phyloP scores from a whole-genome alignment of 2,797 vertebrate genomes.

The Sebastes matsubarae region DNA sequence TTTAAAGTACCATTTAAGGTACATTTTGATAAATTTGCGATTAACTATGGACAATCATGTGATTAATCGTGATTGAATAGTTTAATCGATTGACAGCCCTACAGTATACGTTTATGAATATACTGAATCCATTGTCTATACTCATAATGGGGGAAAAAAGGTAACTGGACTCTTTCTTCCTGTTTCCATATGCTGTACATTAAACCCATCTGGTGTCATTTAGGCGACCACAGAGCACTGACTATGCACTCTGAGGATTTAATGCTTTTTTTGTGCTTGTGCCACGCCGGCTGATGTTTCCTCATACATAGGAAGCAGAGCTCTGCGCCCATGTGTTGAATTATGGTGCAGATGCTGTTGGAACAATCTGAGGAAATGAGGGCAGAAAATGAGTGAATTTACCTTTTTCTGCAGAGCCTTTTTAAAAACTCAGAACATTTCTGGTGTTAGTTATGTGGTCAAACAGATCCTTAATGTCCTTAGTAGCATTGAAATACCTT shows the following conservation, averaged over 20 bases:
- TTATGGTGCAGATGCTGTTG: constrained; percentile 10
- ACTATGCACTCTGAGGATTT: constrained; percentile 13
- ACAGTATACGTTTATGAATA: not conserved
- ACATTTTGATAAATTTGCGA: rapidly evolving
- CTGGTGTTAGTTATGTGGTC: not conserved
- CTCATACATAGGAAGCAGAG: constrained; percentile 45
- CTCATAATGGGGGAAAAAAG: not conserved
- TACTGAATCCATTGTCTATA: not conserved
- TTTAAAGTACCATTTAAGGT: too few species aligned
- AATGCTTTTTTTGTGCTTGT: constrained; percentile 4
- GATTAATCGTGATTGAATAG: too few species aligned
- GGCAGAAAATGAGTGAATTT: constrained; percentile 11
- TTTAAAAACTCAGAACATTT: not conserved
- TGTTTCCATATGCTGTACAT: not conserved
- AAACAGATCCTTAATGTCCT: not conserved
- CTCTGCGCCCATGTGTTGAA: constrained; percentile 10
- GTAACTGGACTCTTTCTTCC: not conserved
- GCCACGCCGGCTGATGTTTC: constrained; percentile 39
- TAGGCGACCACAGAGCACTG: constrained; percentile 2
- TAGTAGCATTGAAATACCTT: not conserved
- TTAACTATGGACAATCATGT: too few species aligned
- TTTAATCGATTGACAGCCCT: too few species aligned
- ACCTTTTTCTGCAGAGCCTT: not conserved
- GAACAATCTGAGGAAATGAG: constrained; percentile 66
- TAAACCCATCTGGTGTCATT: constrained; percentile 7